Evolutionary conservation across 2,797 vertebrate species (phyloP).

Genomic region (Gymnodraco acuticeps): DNA sequence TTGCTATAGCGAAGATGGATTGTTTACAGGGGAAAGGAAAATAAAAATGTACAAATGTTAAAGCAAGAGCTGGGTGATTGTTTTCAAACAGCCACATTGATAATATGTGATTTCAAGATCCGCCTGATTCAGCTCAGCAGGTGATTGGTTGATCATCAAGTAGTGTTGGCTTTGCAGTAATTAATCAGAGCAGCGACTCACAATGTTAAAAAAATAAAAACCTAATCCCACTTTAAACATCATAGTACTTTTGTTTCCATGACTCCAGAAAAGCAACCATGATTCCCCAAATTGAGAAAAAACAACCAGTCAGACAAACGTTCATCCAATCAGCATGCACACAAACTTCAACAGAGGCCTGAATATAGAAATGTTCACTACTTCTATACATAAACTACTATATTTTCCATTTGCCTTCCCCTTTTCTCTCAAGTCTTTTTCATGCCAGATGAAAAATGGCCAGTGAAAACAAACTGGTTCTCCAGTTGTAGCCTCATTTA

Average conservation of each 20-base stretch:
- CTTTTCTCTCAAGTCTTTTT: slow-evolving; percentile 17
- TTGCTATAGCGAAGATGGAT: no score
- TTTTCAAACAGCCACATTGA: not conserved
- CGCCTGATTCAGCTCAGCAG: not conserved
- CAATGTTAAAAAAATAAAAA: not conserved
- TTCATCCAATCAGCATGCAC: slow-evolving; percentile 28
- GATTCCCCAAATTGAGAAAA: slow-evolving; percentile 26
- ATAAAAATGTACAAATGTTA: not conserved
- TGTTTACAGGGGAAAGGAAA: no score
- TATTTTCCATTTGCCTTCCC: slow-evolving; percentile 34
- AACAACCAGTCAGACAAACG: slow-evolving; percentile 6
- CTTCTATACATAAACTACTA: slow-evolving; percentile 31
- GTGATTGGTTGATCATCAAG: not conserved
- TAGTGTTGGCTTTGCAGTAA: not conserved
- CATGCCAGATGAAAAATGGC: slow-evolving; percentile 53
- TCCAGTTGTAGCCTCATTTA: slow-evolving; percentile 63
- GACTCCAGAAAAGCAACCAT: not conserved
- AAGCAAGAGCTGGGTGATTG: not conserved
- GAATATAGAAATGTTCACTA: slow-evolving; percentile 17
- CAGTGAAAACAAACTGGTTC: slow-evolving; percentile 68
- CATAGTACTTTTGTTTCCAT: not conserved
- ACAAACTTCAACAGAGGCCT: slow-evolving; percentile 3
- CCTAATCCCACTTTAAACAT: not conserved
- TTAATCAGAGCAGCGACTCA: not conserved
- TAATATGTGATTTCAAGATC: not conserved